phyloP scores from a whole-genome alignment of 2,888 invertebrate species.

The Oxytorus armatus region DNA sequence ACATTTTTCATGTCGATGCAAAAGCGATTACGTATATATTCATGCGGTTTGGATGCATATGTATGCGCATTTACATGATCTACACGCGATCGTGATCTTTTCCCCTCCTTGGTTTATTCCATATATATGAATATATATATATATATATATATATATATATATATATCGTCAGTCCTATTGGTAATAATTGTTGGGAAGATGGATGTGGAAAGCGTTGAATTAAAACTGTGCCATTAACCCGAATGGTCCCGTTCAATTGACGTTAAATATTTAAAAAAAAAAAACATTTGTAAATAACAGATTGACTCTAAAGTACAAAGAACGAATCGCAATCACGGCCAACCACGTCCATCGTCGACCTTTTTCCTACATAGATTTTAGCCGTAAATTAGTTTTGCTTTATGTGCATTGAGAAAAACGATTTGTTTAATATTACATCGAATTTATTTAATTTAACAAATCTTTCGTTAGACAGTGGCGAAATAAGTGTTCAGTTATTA shows the following conservation, averaged over 20 bases:
- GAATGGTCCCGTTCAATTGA: slow-evolving; percentile 27
- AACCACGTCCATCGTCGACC: slow-evolving; percentile 53
- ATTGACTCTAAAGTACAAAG: slow-evolving; percentile 53
- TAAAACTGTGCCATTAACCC: not conserved
- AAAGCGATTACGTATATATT: slow-evolving; percentile 49
- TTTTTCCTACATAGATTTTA: slow-evolving; percentile 47
- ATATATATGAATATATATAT: no score
- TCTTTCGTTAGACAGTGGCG: no score
- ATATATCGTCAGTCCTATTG: slow-evolving; percentile 33
- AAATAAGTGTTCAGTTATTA: no score
- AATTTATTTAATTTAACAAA: not conserved
- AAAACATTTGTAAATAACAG: slow-evolving; percentile 61
- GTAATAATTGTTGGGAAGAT: slow-evolving; percentile 18
- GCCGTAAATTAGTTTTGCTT: slow-evolving; percentile 16
- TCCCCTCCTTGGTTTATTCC: slow-evolving; percentile 19
- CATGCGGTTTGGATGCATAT: slow-evolving; percentile 49
- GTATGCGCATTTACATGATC: slow-evolving; percentile 43
- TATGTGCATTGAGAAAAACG: slow-evolving; percentile 13
- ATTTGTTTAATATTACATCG: not conserved
- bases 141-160: no score
- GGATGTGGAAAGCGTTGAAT: slow-evolving; percentile 48
- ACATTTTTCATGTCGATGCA: slow-evolving; percentile 33
- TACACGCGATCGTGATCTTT: slow-evolving; percentile 13
- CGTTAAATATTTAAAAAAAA: slow-evolving; percentile 15
- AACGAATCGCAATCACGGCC: slow-evolving; percentile 10